Conservation (phyloP, 92 coral and sea anemone genomes). For the Phenganax marumi region DNA sequence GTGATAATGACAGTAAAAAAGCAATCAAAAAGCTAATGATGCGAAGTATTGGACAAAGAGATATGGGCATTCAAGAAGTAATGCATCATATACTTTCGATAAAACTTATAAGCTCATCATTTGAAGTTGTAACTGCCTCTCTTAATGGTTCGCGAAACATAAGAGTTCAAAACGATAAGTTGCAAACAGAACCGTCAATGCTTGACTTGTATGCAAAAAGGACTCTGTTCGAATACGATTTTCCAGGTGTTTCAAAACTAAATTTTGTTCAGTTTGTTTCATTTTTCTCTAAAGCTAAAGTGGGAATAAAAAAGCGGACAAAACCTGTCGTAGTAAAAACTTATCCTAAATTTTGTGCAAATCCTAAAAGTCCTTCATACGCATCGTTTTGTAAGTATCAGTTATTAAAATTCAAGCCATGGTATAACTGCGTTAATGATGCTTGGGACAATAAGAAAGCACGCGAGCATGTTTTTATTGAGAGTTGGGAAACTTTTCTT, state of each 20-base stretch:
- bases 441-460: conserved; percentile 53
- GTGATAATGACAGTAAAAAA: background rate
- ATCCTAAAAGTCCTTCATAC: conserved; percentile 56
- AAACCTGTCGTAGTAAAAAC: conserved; percentile 54
- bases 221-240: conserved; percentile 31
- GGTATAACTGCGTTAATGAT: conserved; percentile 40
- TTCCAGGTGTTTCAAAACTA: conserved; percentile 26
- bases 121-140: conserved; percentile 33
- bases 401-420: conserved; percentile 56
- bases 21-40: conserved; percentile 24
- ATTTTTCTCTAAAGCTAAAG: conserved; percentile 48
- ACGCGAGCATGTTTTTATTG: conserved; percentile 26
- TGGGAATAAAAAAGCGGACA: conserved; percentile 46
- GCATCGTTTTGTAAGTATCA: conserved; percentile 60
- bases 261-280: conserved; percentile 60
- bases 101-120: background rate
- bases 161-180: background rate
- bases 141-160: conserved; percentile 44
- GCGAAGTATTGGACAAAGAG: conserved; percentile 50
- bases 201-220: conserved; percentile 60
- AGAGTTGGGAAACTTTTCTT: conserved; percentile 39
- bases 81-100: conserved; percentile 58
- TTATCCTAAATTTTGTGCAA: conserved; percentile 56
- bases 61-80: conserved; percentile 43
- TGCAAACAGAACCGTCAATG: conserved; percentile 40